Percentiles rank a stretch among this genome's conserved stretches.
phyloP scores from a whole-genome alignment of 2,113 vertebrate species.

The Myotis brandtii region DNA sequence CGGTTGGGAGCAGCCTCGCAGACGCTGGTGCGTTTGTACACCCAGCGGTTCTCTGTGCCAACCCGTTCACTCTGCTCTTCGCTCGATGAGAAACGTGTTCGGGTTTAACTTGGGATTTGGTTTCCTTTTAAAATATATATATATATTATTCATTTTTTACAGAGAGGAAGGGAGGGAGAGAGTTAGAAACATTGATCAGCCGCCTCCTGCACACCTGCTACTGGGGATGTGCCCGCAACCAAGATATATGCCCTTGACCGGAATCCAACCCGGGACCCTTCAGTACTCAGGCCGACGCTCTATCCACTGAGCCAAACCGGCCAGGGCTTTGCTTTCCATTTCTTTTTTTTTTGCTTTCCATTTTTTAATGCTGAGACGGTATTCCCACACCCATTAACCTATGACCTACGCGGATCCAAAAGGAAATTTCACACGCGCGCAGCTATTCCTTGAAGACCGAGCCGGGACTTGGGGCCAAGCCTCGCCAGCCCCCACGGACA shows the following conservation, averaged over 20 bases:
- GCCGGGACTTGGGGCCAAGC: constrained; percentile 61
- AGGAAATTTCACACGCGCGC: constrained; percentile 55
- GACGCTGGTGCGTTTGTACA: not conserved
- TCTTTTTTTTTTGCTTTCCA: constrained; percentile 30
- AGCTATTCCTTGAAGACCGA: not conserved
- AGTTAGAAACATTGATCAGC: too few relatives aligned
- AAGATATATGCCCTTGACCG: too few relatives aligned
- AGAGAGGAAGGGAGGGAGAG: too few relatives aligned
- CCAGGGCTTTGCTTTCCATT: not conserved
- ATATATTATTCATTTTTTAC: too few relatives aligned
- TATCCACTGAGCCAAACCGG: too few relatives aligned
- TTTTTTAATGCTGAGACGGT: constrained; percentile 3
- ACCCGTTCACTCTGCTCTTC: not conserved
- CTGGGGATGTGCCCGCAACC: too few relatives aligned
- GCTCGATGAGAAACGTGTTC: not conserved
- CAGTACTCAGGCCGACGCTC: too few relatives aligned
- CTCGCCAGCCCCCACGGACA: not conserved
- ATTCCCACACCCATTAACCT: constrained; percentile 56
- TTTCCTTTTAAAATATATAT: not conserved
- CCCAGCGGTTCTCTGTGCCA: not conserved
- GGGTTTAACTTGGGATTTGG: not conserved
- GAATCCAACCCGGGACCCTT: too few relatives aligned
- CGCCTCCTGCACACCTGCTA: too few relatives aligned
- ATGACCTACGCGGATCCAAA: constrained; percentile 72
- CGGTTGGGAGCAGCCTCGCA: not conserved